A percentile compares a stretch with the other conserved stretches of the same genome.
Evolutionary conservation across 2,888 invertebrate genomes (phyloP).

Genomic region (Cephonodes hylas): DNA sequence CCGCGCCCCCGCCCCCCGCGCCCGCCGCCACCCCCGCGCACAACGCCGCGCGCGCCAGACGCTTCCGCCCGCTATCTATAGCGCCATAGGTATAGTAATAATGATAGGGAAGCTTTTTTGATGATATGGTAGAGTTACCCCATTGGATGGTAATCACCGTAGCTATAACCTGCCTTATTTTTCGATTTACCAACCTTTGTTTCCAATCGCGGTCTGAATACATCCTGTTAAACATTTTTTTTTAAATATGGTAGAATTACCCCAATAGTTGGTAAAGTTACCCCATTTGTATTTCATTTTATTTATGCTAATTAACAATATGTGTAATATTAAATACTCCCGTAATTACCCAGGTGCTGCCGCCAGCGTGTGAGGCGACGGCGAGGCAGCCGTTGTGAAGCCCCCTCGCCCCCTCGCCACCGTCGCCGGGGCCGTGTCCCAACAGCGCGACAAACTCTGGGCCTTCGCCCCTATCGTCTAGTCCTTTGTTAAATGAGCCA

Average conservation of each 20-base stretch:
- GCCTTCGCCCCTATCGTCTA: not conserved
- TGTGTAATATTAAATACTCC: no score
- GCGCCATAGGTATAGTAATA: slow-evolving; percentile 52
- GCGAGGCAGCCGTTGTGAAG: slow-evolving; percentile 31
- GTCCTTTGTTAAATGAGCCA: not conserved
- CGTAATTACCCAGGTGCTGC: slow-evolving; percentile 27
- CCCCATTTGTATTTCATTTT: no score
- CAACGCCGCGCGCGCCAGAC: slow-evolving; percentile 68
- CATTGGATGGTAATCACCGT: no score
- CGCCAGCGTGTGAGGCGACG: slow-evolving; percentile 29
- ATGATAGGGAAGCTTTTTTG: not conserved
- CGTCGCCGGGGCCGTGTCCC: no score
- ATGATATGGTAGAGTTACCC: no score
- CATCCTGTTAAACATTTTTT: no score
- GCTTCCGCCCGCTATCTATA: slow-evolving; percentile 70
- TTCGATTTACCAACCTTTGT: no score
- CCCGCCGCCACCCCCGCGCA: slow-evolving; percentile 46
- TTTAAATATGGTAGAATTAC: no score
- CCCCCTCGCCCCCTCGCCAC: not conserved
- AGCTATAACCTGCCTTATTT: no score
- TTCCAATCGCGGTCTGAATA: no score
- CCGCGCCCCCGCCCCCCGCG: slow-evolving; percentile 42
- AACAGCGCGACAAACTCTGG: not conserved
- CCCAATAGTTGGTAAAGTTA: no score
- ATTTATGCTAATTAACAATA: no score